Conservation (phyloP, 2,797 vertebrate genomes). For the Avahi laniger region DNA sequence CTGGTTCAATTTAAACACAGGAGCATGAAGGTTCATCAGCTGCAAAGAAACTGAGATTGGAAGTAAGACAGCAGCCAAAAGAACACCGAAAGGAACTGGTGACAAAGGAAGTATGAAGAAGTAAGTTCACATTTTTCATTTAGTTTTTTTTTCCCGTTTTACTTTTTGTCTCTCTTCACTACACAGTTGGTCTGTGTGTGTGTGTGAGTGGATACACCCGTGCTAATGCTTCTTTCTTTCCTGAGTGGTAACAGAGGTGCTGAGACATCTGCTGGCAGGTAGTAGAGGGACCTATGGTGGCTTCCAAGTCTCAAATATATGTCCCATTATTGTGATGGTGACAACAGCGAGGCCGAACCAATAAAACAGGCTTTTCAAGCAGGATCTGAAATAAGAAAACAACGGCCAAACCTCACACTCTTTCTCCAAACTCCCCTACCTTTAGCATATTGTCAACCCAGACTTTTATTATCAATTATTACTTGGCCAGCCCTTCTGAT, state of each 20-base stretch:
- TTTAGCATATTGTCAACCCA: neutral
- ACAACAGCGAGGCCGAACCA: neutral
- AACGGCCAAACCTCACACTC: neutral
- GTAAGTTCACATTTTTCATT: neutral
- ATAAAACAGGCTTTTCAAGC: neutral
- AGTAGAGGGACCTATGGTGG: neutral
- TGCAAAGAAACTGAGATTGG: neutral
- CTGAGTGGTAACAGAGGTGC: neutral
- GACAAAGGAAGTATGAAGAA: neutral
- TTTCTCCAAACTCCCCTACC: neutral
- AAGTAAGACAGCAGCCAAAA: neutral
- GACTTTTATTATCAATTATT: neutral
- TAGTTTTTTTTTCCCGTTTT: neutral
- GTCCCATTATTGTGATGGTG: neutral
- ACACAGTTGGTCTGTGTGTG: neutral
- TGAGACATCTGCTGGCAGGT: neutral
- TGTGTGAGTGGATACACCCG: neutral
- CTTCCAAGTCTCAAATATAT: neutral
- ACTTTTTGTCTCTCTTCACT: neutral
- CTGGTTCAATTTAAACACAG: neutral
- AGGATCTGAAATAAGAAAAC: neutral
- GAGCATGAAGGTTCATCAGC: neutral
- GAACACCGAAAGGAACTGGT: neutral
- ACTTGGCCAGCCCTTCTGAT: neutral
- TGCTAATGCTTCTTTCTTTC: neutral